Conservation (phyloP, 2,888 invertebrate genomes). For the Orchestes rusci region DNA sequence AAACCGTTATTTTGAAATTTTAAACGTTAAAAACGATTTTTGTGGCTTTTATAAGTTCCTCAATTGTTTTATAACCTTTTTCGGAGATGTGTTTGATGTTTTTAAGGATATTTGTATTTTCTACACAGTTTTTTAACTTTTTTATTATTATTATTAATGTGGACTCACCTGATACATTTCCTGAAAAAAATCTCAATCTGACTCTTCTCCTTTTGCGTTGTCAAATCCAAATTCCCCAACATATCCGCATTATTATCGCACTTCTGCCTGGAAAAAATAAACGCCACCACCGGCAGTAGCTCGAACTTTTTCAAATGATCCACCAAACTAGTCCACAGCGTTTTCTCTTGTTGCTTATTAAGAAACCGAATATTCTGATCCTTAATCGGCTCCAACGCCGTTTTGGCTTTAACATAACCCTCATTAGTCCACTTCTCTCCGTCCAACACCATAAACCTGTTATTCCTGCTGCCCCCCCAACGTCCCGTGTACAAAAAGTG, state of each 20-base stretch:
- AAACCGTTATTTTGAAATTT: too few relatives aligned
- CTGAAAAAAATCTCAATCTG: slow-evolving; percentile 81
- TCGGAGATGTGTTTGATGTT: too few relatives aligned
- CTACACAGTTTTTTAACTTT: too few relatives aligned
- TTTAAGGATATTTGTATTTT: too few relatives aligned
- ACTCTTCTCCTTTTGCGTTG: slow-evolving; percentile 75
- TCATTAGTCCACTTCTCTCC: slow-evolving; percentile 64
- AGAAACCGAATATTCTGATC: slow-evolving; percentile 24
- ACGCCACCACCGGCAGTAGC: slow-evolving; percentile 88
- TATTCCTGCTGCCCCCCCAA: slow-evolving; percentile 67
- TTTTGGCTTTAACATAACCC: slow-evolving; percentile 44
- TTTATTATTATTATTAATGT: too few relatives aligned
- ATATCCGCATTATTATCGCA: slow-evolving; percentile 61
- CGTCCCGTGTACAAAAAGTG: slow-evolving; percentile 86
- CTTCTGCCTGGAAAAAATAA: slow-evolving; percentile 82
- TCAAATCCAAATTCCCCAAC: slow-evolving; percentile 63
- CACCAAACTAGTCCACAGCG: slow-evolving; percentile 74
- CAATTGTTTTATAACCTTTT: too few relatives aligned
- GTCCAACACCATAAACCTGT: slow-evolving; percentile 74
- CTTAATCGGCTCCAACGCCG: slow-evolving; percentile 28
- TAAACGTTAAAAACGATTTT: too few relatives aligned
- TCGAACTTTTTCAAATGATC: slow-evolving; percentile 74
- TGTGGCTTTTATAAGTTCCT: too few relatives aligned
- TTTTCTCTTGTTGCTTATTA: slow-evolving; percentile 65
- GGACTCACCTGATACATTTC: slow-evolving; percentile 65